Base-by-base conservation (phyloP, 1,140 invertebrate genomes). In the Onthophagus taurus region DNA sequence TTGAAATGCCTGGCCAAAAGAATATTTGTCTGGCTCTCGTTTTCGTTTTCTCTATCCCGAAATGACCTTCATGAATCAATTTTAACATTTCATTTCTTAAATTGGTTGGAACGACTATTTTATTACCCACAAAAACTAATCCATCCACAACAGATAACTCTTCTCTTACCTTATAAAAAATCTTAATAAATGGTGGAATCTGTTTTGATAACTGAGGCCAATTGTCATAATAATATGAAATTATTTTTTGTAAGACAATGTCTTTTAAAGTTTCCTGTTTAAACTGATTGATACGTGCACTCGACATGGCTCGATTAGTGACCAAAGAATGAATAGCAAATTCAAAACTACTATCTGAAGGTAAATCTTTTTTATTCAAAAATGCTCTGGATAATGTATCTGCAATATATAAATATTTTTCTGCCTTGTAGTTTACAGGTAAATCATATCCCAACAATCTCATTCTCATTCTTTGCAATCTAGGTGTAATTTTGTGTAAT, bases 401-500 rank as follows among this genome's bases (percentile, higher is more conserved):
- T 1, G 51, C 51, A 0, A 50, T 47, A 3, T 45, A 33, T n/a
- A 50, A 26, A 0, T 44, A 12, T 23, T 39, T 45, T 7, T 51
- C 55, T 6, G 45, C 38, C 14, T 48, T 53, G 44, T 60, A 67
- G 2, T 30, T 31, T n/a, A 59, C 35, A 4, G 43, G 47, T 18
- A 67, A 58, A 34, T 61, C 50, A 52, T 53, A 60, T 20, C 23
- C 11, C 33, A 55, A 56, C 21, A 63, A 18, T 30, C 42, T 50
- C 6, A 66, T 36, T 39, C 45, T 35, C 39, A 70, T 54, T 13
- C 58, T 33, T 45, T 66, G 60, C 11, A 66, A 43, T 49, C 59
- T 43, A 11, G 45, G 35, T n/a, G 65, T 8, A 6, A 33, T 33
- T 8, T 6, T 8, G 13, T 6, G 6, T 6, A 33, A 16, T 12